Evolutionary conservation across 2,797 vertebrate species (phyloP).

Genomic region (Epinephelus coioides): DNA sequence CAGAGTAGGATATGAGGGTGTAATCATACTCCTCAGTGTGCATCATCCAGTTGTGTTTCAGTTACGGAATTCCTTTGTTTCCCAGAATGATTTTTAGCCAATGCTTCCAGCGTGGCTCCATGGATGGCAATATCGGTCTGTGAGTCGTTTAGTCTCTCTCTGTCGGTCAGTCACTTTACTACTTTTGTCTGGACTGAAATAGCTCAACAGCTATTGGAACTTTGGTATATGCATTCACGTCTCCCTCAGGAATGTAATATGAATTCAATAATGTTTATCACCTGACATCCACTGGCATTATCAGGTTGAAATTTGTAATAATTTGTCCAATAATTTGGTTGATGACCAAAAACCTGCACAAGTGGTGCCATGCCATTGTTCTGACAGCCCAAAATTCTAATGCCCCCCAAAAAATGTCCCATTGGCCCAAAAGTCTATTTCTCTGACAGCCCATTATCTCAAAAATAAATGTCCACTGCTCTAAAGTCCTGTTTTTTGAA

Average conservation of each 20-base stretch:
- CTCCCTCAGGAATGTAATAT: not conserved
- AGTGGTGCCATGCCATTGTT: not conserved
- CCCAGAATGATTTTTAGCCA: not conserved
- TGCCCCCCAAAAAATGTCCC: too few relatives aligned
- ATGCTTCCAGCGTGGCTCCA: not conserved
- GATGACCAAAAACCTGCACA: not conserved
- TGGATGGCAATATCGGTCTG: not conserved
- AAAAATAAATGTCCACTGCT: too few relatives aligned
- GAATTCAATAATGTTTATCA: not conserved
- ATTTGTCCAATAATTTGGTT: not conserved
- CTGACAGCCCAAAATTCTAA: too few relatives aligned
- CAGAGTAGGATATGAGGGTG: not conserved
- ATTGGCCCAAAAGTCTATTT: too few relatives aligned
- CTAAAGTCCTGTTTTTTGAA: too few relatives aligned
- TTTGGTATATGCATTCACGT: not conserved
- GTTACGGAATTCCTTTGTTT: slow-evolving; percentile 8
- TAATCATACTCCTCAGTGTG: not conserved
- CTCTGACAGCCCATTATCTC: too few relatives aligned
- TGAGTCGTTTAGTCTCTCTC: too few relatives aligned
- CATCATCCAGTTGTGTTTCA: not conserved
- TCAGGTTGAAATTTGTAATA: not conserved
- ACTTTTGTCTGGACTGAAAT: not conserved
- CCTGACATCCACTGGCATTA: not conserved
- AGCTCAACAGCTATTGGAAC: not conserved
- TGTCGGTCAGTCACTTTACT: accelerated